Base-by-base conservation (phyloP, 2,113 vertebrate genomes). In the Uria lomvia region DNA sequence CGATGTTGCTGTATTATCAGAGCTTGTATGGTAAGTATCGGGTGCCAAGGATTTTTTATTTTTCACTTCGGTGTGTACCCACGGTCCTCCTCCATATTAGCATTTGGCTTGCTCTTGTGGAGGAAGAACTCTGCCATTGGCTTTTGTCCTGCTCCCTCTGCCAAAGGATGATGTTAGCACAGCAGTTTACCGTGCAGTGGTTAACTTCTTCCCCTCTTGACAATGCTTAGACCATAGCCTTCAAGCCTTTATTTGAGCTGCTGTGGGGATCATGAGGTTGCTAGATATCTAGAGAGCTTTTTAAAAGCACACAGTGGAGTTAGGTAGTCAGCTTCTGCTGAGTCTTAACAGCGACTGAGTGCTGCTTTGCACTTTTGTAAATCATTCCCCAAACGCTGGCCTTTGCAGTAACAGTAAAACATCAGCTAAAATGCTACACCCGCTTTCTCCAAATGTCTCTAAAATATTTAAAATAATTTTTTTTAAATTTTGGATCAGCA, bases 31-130 rank as follows among this genome's bases (percentile, higher is more conserved):
- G 2, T 40, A 59, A 55, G 20, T 70, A 17, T 36, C 1, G 8
- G 9, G 43, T 82, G 36, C 30, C n/a, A 58, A 42, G 19, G 20
- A 24, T 36, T 36, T 23, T 55, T 75, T 11, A 49, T 80, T 83
- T 76, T 82, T 75, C 45, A 12, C 29, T 77, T 77, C 12, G 26
- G 4, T 50, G 11, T 80, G 26, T 66, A 90, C 59, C 15, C 23
- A 60, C 40, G 21, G 21, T 67, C 87, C 8, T 73, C 27, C 59
- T 63, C 40, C 8, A 0, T 30, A 1, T 59, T 23, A 23, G 3
- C 52, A 11, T 79, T 78, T 0, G 0, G 4, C 32, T 66, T 67
- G 11, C 34, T 43, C 0, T 40, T 38, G 12, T 24, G 19, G 27
- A 49, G 15, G 32, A 59, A 68, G 7, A 72, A 8, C 36, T 59